phyloP scores from a whole-genome alignment of 2,888 invertebrate genomes.

The Rotaria sp. region DNA sequence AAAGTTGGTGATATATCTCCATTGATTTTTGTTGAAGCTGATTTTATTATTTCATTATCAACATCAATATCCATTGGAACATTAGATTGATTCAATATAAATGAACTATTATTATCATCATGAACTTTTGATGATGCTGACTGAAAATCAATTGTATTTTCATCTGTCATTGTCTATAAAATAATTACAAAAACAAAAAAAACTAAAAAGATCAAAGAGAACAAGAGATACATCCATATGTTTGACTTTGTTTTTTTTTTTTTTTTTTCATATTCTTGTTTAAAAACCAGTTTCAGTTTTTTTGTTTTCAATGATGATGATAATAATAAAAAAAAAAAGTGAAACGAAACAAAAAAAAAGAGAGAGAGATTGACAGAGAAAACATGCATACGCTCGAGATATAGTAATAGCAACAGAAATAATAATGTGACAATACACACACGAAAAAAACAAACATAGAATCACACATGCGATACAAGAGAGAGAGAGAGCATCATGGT shows the following conservation, averaged over 20 bases:
- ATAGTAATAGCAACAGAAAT: neutral
- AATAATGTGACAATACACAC: neutral
- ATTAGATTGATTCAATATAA: neutral
- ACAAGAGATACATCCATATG: neutral
- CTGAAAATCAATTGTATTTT: neutral
- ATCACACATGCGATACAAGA: conserved; percentile 5
- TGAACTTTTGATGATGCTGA: neutral
- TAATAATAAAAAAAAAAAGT: neutral
- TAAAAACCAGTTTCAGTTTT: conserved; percentile 13
- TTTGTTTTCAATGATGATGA: neutral
- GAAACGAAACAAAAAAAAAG: neutral
- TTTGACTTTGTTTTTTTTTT: neutral
- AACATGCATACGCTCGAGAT: neutral
- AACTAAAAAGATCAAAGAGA: neutral
- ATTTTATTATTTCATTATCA: neutral
- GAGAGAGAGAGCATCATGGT: conserved; percentile 17
- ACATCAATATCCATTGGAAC: neutral
- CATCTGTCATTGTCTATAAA: conserved; percentile 22
- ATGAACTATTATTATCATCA: neutral
- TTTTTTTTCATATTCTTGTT: neutral
- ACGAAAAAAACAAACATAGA: neutral
- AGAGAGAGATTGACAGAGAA: neutral
- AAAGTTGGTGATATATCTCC: neutral
- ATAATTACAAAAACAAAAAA: neutral
- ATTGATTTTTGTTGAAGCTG: neutral